Evolutionary conservation across 2,888 invertebrate genomes (phyloP).

Genomic region (Lobophora halterata): DNA sequence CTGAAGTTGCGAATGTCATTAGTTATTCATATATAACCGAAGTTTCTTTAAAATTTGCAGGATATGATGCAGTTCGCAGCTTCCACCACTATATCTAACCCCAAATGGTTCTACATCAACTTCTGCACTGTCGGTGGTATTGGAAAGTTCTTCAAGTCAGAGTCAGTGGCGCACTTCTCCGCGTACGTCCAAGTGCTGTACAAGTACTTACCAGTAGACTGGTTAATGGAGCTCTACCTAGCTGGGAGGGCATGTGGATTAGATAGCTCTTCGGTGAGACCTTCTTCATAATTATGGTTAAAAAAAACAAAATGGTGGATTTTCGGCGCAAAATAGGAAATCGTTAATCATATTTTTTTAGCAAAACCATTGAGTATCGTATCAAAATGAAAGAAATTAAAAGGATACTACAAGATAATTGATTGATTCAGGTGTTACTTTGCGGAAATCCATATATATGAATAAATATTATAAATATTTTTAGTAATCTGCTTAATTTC

Average conservation of each 20-base stretch:
- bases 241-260: conserved; percentile 94
- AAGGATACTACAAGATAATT: no score
- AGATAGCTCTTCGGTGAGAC: conserved; percentile 86
- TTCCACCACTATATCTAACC: conserved; percentile 50
- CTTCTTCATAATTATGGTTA: neutral
- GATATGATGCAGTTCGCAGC: conserved; percentile 55
- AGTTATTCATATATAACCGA: conserved; percentile 1
- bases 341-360: no score
- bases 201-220: conserved; percentile 97
- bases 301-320: no score
- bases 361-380: no score
- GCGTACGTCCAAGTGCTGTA: conserved; percentile 98
- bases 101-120: conserved; percentile 95
- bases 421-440: no score
- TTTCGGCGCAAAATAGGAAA: no score
- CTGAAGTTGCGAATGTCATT: no score
- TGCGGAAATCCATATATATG: no score
- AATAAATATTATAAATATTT: no score
- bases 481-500: no score
- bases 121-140: conserved; percentile 97
- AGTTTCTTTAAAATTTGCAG: conserved; percentile 34
- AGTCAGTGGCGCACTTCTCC: conserved; percentile 91
- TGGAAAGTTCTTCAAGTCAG: conserved; percentile 95
- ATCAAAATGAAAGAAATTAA: no score
- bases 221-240: conserved; percentile 95